Evolutionary conservation across 2,888 invertebrate species (phyloP), one percentile per base, ranked within the genome.

Genomic region (Drosophila acutilabella): DNA sequence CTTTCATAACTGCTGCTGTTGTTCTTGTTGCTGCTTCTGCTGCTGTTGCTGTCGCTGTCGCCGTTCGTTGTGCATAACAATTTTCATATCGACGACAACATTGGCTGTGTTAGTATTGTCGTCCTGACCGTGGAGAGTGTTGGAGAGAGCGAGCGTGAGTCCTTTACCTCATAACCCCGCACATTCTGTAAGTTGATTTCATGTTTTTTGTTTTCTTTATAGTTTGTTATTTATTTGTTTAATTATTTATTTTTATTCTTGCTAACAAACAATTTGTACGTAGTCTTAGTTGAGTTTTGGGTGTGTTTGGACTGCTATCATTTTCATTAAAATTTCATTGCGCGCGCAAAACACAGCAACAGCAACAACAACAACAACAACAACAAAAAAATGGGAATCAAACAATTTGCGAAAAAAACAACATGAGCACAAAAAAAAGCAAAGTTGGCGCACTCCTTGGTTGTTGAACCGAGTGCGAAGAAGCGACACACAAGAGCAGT

Each of bases 321-420:
- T 88, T 88, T 88, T 85, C 86, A 88, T 83, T 85, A 83, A 83
- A 83, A 81, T 85, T 88, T 85, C 88, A 81, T 82, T 88, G 86
- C 88, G 75, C 81, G 73, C 82, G 82, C 80, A 76, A 84, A 84
- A 81, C 54, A 61, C 56, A 71, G 40, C 65, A 71, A 42, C 61
- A 47, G 13, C 45, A 71, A 50, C 26, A 51, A 20, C 44, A 75
- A 64, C 64, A 61, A 53, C 65, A 70, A 71, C 65, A 66, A 45
- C 57, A 45, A 71, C 65, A 66, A 45, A 51, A 45, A 67, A 38
- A 41, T 62, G 67, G 48, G 68, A 72, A 68, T 74, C 74, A 75
- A 75, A 73, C 69, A 78, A 78, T 73, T 78, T 75, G 59, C 23
- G 59, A 59, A 69, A 65, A 70, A 76, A 77, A 76, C 45, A 66